Percentiles rank a stretch among this genome's conserved stretches.
phyloP scores from a whole-genome alignment of 2,888 invertebrate species.

The Leptogaster cylindrica region DNA sequence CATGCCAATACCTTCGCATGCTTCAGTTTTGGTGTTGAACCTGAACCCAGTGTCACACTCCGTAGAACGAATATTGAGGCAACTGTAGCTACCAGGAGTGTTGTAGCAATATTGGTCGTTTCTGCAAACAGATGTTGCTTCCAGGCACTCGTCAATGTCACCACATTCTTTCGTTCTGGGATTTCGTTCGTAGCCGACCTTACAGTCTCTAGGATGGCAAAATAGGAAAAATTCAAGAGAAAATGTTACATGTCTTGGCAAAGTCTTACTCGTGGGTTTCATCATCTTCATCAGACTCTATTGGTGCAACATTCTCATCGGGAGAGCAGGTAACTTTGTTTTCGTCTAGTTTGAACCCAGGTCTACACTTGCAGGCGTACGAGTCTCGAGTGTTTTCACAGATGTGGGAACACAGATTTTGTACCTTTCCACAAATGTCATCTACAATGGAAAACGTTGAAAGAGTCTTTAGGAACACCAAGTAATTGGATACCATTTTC shows the following conservation, averaged over 20 bases:
- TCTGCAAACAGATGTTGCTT: constrained; percentile 72
- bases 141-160: constrained; percentile 76
- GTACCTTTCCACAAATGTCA: constrained; percentile 17
- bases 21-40: constrained; percentile 63
- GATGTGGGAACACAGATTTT: constrained; percentile 12
- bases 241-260: too few relatives aligned
- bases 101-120: constrained; percentile 70
- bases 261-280: constrained; percentile 47
- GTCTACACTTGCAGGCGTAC: constrained; percentile 63
- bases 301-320: background rate
- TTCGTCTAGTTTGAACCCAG: constrained; percentile 62
- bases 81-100: constrained; percentile 71
- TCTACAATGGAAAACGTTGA: background rate
- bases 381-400: constrained; percentile 62
- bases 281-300: constrained; percentile 43
- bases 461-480: background rate
- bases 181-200: constrained; percentile 61
- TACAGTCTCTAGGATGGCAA: too few relatives aligned
- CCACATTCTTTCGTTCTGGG: constrained; percentile 60
- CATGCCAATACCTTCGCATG: constrained; percentile 67
- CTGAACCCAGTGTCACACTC: constrained; percentile 63
- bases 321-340: constrained; percentile 64
- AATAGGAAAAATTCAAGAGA: too few relatives aligned
- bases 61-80: constrained; percentile 58
- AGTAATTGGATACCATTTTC: constrained; percentile 43